Percentiles rank a stretch among this genome's conserved stretches.
These are phyloP conservation scores for Glareola pratincola DNA, from an alignment of 2,113 vertebrate genomes.

Conservation along the genomic window DNA sequence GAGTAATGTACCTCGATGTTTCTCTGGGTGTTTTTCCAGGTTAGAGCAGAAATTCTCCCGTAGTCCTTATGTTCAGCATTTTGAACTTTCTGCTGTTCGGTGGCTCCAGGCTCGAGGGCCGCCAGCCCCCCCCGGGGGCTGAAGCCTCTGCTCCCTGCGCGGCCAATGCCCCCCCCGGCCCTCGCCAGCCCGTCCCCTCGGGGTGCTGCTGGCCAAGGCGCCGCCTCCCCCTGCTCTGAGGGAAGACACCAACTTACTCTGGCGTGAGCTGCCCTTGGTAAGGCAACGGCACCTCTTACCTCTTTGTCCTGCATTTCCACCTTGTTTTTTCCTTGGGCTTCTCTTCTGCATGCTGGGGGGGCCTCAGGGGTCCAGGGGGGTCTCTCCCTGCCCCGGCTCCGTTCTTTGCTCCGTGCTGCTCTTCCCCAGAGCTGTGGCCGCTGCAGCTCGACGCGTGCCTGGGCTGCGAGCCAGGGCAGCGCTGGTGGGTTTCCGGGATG, in stretches of 20 bases:
- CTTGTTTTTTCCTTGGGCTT: not conserved
- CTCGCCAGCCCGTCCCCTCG: not conserved
- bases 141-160: too few species aligned
- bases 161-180: not conserved
- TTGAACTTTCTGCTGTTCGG: not conserved
- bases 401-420: rapidly evolving
- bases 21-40: conserved; percentile 18
- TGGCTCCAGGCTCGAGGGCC: not conserved
- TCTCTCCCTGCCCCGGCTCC: not conserved
- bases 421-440: rapidly evolving
- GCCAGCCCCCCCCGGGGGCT: not conserved
- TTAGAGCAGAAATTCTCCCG: not conserved
- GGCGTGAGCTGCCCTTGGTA: not conserved
- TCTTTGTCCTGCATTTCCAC: not conserved
- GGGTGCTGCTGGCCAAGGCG: not conserved
- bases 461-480: too few species aligned
- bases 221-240: not conserved
- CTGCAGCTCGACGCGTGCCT: too few species aligned
- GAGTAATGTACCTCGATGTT: conserved; percentile 13
- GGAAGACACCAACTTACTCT: rapidly evolving
- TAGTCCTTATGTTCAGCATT: not conserved
- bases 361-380: rapidly evolving
- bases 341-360: not conserved
- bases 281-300: not conserved
- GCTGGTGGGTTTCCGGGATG: too few species aligned